Base-by-base conservation (phyloP, 2,888 invertebrate species). In the Pyrochroa serraticornis region DNA sequence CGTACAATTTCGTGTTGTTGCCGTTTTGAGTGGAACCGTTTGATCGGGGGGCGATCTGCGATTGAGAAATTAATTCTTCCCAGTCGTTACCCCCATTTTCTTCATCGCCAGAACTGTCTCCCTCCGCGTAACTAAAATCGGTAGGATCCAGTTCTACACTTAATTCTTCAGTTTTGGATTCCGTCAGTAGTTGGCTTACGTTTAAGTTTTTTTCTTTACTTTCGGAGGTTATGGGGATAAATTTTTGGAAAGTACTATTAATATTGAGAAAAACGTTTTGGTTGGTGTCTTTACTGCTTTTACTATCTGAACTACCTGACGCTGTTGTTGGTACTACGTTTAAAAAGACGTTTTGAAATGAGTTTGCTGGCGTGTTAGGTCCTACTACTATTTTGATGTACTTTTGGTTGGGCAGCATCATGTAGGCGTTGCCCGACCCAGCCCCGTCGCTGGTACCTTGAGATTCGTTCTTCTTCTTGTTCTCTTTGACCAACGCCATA, bases 141-240 rank as follows among this genome's bases (percentile, higher is more conserved):
- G 72, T 72, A 1, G 78, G 78, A 58, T 78, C 77, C 30, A 78
- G 72, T 70, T 78, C 78, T 1, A 77, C 74, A 58, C 78, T 78
- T 13, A 78, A 64, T 61, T 78, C 78, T 63, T 78, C 78, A 7
- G 72, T 72, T 63, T 77, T 77, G 3, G 63, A 69, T 51, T 75
- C 73, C 5, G 68, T 74, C 35, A 63, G 31, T 3, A 75, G 56
- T 54, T 72, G 66, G 54, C 64, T 69, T n/a, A 74, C 70, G 45
- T 67, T 71, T 8, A 68, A 39, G 53, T 70, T 67, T 10, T 55
- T 41, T 49, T 54, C 8, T 38, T 48, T 22, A 7, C 46, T 30
- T 45, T 13, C 34, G 32, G 39, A 8, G 38, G 70, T 55, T 31
- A 71, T 55, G 1, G 76, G 72, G 46, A 75, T 66, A 54, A 68